phyloP scores from a whole-genome alignment of 1,140 invertebrate species.

The Oryctes rhinoceros region DNA sequence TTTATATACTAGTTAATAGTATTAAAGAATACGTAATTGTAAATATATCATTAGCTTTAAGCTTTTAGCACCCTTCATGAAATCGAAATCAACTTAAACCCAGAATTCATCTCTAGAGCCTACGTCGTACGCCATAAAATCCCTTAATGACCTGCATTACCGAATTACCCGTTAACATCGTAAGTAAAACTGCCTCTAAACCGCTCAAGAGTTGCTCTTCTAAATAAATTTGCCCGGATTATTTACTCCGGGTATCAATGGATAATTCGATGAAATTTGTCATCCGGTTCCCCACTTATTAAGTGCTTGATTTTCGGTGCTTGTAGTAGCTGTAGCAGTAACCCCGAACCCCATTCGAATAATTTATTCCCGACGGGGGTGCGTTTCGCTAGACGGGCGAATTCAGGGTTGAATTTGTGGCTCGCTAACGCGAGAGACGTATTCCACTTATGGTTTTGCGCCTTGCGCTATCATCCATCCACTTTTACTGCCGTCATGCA shows the following conservation, averaged over 20 bases:
- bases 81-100: constrained; percentile 12
- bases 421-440: neutral
- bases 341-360: constrained; percentile 44
- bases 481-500: neutral
- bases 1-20: too few species aligned
- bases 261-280: constrained; percentile 58
- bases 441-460: constrained; percentile 30
- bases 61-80: neutral
- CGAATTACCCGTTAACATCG: constrained; percentile 39
- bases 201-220: constrained; percentile 7
- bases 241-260: constrained; percentile 52
- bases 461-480: neutral
- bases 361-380: constrained; percentile 48
- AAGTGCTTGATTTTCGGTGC: constrained; percentile 55
- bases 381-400: neutral
- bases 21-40: too few species aligned
- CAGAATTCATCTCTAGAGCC: neutral
- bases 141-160: constrained; percentile 24
- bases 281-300: constrained; percentile 52
- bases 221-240: constrained; percentile 48
- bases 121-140: neutral
- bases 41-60: neutral
- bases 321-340: constrained; percentile 48
- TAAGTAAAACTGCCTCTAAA: constrained; percentile 30
- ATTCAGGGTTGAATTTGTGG: neutral